Evolutionary conservation across 1,140 invertebrate genomes (phyloP), one percentile per base, ranked within the genome.

Genomic region (Aphidius ervi): DNA sequence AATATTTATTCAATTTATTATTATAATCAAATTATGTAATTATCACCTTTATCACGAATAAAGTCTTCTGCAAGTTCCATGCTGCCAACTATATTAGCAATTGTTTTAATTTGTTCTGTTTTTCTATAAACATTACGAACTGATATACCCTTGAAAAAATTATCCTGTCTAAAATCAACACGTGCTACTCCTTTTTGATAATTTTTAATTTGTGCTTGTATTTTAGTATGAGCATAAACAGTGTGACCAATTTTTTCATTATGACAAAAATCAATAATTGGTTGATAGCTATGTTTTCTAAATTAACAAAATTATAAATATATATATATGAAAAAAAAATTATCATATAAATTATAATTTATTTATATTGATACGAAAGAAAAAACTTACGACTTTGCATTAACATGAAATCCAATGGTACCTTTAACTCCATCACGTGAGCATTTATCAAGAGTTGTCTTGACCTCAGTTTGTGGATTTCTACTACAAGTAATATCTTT

Each of bases 351-450:
- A n/a, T n/a, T 23, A 23, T 23, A 23, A 23, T 2, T 23, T 2
- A 23, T 2, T 23, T 2, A 23, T 23, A 23, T 23, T 23, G 23
- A 23, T 23, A 23, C 1, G 3, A 23, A 23, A 23, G n/a, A n/a
- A 23, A 23, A 23, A 23, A 23, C 23, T 23, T 23, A 23, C 23
- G 23, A 23, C 3, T 3, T 59, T 8, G 70, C 39, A 5, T 58
- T 37, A 55, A 23, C 4, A 56, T 31, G 49, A 58, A 74, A 78
- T 37, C 74, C 76, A 37, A 77, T 72, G 66, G 73, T 72, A 9
- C 70, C 55, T 23, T 10, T 46, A 10, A n/a, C 5, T 6, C 63
- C 61, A 20, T 46, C 23, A 5, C 9, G 4, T 23, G 23, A 23
- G 53, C 68, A 67, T 10, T 40, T 45, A 16, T 47, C 0, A 59